Evolutionary conservation across 2,888 invertebrate species (phyloP).

Genomic region (Hypomecis atomaria): DNA sequence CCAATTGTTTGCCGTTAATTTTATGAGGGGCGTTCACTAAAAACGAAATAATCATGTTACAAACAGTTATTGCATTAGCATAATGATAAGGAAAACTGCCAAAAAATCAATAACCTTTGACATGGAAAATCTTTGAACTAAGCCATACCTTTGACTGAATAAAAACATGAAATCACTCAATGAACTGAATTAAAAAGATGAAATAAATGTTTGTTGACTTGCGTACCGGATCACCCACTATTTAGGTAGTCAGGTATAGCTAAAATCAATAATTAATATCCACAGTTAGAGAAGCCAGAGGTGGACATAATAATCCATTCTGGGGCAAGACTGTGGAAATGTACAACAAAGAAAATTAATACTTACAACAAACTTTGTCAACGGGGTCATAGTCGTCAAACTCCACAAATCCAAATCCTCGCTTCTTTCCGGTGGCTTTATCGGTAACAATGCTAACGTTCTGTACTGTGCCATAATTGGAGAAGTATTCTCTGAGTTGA

Average conservation of each 20-base stretch:
- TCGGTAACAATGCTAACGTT: conserved; percentile 96
- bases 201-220: conserved; percentile 69
- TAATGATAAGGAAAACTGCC: not conserved
- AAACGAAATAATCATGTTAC: conserved; percentile 4
- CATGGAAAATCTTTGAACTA: no score
- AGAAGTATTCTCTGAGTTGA: conserved; percentile 93
- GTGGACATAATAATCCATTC: conserved; percentile 71
- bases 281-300: conserved; percentile 82
- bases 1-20: conserved; percentile 93
- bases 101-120: no score
- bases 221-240: conserved; percentile 75
- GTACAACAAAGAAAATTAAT: conserved; percentile 32
- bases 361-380: conserved; percentile 97
- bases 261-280: conserved; percentile 77
- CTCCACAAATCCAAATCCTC: conserved; percentile 98
- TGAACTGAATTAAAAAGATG: conserved; percentile 11
- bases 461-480: conserved; percentile 92
- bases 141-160: no score
- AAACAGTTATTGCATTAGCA: not conserved
- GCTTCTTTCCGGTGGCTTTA: conserved; percentile 95
- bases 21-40: conserved; percentile 93
- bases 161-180: not conserved
- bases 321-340: conserved; percentile 80
- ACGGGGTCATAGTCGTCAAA: conserved; percentile 99
- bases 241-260: conserved; percentile 75